These are phyloP conservation scores for Gastracanthus pulcherrimus DNA, from an alignment of 2,888 invertebrate genomes.

Conservation along the genomic window DNA sequence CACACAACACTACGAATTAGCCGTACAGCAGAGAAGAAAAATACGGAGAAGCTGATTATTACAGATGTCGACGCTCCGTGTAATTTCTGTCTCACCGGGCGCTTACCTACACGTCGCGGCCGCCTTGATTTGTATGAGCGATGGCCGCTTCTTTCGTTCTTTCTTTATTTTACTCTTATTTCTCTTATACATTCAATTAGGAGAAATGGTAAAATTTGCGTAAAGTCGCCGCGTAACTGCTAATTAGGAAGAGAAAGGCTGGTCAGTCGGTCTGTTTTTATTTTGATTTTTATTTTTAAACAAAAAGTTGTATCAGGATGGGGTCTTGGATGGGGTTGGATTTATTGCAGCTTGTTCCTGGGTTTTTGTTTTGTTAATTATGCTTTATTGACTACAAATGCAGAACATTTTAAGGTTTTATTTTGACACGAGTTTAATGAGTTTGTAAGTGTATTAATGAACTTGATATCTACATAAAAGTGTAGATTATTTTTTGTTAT, in stretches of 20 bases:
- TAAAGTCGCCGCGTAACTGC: not conserved
- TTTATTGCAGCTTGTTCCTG: not conserved
- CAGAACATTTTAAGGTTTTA: not conserved
- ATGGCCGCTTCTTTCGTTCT: not conserved
- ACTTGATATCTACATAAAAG: not conserved
- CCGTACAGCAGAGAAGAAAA: not conserved
- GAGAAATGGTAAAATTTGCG: constrained; percentile 12
- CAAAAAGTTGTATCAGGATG: not conserved
- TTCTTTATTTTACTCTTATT: not conserved
- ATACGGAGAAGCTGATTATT: not conserved
- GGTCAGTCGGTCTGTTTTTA: not conserved
- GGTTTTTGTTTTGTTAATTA: not conserved
- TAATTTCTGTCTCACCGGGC: not conserved
- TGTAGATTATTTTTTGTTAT: no score
- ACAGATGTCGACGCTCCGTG: not conserved
- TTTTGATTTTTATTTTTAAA: not conserved
- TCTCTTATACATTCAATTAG: constrained; percentile 14
- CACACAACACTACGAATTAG: no score
- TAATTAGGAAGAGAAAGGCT: not conserved
- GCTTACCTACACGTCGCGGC: not conserved
- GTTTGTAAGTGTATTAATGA: not conserved
- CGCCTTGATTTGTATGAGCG: constrained; percentile 2
- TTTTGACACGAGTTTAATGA: not conserved
- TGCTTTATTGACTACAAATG: not conserved
- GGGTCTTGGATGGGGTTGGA: not conserved